Evolutionary conservation across 2,888 invertebrate genomes (phyloP).

Genomic region (Drosophila kanekoi): DNA sequence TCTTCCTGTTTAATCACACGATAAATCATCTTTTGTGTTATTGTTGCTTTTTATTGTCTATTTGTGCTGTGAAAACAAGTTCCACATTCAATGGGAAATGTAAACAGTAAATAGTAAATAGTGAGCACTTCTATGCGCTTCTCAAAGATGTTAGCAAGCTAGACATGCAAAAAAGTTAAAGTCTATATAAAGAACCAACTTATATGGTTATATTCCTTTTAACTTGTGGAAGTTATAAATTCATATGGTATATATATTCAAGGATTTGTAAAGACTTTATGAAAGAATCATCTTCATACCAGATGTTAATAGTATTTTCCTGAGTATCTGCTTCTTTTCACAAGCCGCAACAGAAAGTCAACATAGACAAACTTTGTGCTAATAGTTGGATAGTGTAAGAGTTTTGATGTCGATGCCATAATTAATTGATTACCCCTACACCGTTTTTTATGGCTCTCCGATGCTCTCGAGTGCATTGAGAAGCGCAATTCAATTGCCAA

Average conservation of each 20-base stretch:
- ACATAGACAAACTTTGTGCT: neutral
- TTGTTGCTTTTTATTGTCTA: slow-evolving; percentile 48
- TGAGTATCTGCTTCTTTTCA: neutral
- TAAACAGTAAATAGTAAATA: neutral
- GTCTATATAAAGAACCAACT: neutral
- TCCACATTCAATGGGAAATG: slow-evolving; percentile 52
- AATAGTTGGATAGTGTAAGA: slow-evolving; percentile 18
- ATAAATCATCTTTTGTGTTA: slow-evolving; percentile 74
- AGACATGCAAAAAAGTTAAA: neutral
- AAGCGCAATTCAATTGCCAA: slow-evolving; percentile 38
- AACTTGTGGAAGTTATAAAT: neutral
- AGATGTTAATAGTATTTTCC: neutral
- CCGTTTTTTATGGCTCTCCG: slow-evolving; percentile 35
- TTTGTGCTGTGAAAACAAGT: slow-evolving; percentile 64
- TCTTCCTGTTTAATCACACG: slow-evolving; percentile 77
- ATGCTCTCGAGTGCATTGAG: slow-evolving; percentile 44
- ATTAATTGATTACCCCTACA: slow-evolving; percentile 62
- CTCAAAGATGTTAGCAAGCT: slow-evolving; percentile 12
- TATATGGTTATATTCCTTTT: neutral
- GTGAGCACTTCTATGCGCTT: slow-evolving; percentile 44
- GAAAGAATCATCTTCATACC: neutral
- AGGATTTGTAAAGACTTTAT: no score
- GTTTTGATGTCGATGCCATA: slow-evolving; percentile 48
- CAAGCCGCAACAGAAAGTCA: neutral
- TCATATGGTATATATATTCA: no score